phyloP scores from a whole-genome alignment of 2,888 invertebrate genomes.

The Catocala nupta region DNA sequence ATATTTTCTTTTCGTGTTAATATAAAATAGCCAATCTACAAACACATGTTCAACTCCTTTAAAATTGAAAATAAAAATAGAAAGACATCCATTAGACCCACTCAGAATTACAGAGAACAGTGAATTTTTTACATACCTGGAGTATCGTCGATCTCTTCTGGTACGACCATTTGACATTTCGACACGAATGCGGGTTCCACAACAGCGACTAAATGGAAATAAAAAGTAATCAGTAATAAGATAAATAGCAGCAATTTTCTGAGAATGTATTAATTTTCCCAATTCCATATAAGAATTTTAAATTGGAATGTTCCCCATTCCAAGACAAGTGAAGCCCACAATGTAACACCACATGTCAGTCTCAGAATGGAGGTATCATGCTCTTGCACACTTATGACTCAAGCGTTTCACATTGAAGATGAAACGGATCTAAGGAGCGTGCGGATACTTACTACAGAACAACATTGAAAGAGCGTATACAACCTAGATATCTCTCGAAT shows the following conservation, averaged over 20 bases:
- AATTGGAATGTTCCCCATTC: slow-evolving; percentile 77
- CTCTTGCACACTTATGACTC: slow-evolving; percentile 87
- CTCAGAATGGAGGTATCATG: slow-evolving; percentile 79
- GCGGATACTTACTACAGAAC: slow-evolving; percentile 46
- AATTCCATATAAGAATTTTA: too few relatives aligned
- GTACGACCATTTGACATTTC: slow-evolving; percentile 97
- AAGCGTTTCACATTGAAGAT: slow-evolving; percentile 82
- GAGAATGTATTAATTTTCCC: too few relatives aligned
- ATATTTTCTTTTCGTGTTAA: background rate
- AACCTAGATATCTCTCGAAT: too few relatives aligned
- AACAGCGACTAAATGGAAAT: slow-evolving; percentile 90
- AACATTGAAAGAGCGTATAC: too few relatives aligned
- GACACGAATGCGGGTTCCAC: slow-evolving; percentile 95
- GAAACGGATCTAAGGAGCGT: slow-evolving; percentile 87
- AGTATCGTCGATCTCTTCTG: slow-evolving; percentile 89
- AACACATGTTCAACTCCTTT: slow-evolving; percentile 9
- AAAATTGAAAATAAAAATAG: slow-evolving; percentile 23
- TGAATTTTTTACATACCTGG: slow-evolving; percentile 51
- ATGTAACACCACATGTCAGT: slow-evolving; percentile 68
- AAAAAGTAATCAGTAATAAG: slow-evolving; percentile 6
- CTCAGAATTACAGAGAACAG: background rate
- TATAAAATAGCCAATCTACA: too few relatives aligned
- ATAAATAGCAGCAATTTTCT: too few relatives aligned
- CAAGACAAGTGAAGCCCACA: slow-evolving; percentile 67
- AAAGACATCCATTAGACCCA: background rate